Conservation (phyloP, 2,797 vertebrate genomes). For the Bufotes viridis region DNA sequence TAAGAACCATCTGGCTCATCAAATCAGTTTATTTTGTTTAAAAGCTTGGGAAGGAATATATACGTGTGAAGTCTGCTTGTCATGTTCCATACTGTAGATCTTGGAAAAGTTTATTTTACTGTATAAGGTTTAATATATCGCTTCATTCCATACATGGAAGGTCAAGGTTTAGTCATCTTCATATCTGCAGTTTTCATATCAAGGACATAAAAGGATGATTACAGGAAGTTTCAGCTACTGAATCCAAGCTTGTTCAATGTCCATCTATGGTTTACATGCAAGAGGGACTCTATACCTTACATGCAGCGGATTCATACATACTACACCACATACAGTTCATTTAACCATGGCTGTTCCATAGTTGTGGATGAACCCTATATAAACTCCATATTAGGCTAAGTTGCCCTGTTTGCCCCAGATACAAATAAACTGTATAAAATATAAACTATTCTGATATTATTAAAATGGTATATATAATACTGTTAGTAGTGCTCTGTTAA, state of each 20-base stretch:
- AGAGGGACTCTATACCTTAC: background rate
- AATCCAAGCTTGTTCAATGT: background rate
- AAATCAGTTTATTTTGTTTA: background rate
- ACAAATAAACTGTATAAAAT: too few relatives aligned
- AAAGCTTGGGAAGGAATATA: background rate
- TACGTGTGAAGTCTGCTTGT: background rate
- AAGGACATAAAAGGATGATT: background rate
- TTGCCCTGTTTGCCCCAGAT: too few relatives aligned
- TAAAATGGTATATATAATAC: too few relatives aligned
- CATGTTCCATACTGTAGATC: slow-evolving; percentile 9
- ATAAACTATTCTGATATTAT: too few relatives aligned
- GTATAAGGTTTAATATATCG: slow-evolving; percentile 5
- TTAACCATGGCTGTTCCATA: too few relatives aligned
- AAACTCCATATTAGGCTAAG: too few relatives aligned
- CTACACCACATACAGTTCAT: too few relatives aligned
- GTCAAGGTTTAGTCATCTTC: background rate
- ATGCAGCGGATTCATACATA: background rate
- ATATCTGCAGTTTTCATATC: background rate
- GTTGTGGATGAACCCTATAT: too few relatives aligned
- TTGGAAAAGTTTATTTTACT: background rate
- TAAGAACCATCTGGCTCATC: slow-evolving; percentile 33
- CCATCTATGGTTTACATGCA: background rate
- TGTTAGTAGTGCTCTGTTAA: too few relatives aligned
- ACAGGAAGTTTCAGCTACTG: background rate
- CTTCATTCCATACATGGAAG: background rate